Base-by-base conservation (phyloP, 2,797 vertebrate species). In the Australoheros facetus region DNA sequence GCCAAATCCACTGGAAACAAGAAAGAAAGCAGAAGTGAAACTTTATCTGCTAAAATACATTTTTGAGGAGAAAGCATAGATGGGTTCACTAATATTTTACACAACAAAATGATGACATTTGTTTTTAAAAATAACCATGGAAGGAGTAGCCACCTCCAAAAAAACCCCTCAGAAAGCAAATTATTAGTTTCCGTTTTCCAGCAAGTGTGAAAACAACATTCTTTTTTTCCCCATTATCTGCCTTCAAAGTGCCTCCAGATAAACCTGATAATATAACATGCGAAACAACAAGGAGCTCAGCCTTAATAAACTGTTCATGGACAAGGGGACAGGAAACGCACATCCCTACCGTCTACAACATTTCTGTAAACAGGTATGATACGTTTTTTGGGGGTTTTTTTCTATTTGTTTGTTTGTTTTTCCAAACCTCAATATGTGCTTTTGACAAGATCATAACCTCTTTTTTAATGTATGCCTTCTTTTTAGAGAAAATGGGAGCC, bases 221-320 rank as follows among this genome's bases (percentile, higher is more conserved):
- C 2, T 12, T 14, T 32, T 17, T 73, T 28, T 28, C 56, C 30
- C 16, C 1, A 4, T 74, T 13, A 4, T 17, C 16, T 42, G 19
- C 56, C 26, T n/a, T 56, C 69, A 5, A 82, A 96, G 96, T 92
- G 30, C 93, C 92, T 73, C 96, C 96, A 80, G 92, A 92, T 28
- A 92, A 91, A 82, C 93, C 95, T 7, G 37, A 34, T 42, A 82
- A 90, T 45, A 60, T 96, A 10, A 69, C 2, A 30, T 96, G 96
- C 86, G 84, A 91, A 73, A 92, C 88, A 5, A 64, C 79, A 11
- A 87, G 69, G 72, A 80, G 56, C 69, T 94, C 94, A 2, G 55
- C 71, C 1, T 30, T 71, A 2, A 81, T 95, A 4, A 39, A n/a
- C 55, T 96, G 96, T 84, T 86, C 77, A 0, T 94, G 95, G 94